Percentiles rank a stretch among this genome's conserved stretches.
Conservation (phyloP, 2,888 invertebrate species). For the Deilephila porcellus region DNA sequence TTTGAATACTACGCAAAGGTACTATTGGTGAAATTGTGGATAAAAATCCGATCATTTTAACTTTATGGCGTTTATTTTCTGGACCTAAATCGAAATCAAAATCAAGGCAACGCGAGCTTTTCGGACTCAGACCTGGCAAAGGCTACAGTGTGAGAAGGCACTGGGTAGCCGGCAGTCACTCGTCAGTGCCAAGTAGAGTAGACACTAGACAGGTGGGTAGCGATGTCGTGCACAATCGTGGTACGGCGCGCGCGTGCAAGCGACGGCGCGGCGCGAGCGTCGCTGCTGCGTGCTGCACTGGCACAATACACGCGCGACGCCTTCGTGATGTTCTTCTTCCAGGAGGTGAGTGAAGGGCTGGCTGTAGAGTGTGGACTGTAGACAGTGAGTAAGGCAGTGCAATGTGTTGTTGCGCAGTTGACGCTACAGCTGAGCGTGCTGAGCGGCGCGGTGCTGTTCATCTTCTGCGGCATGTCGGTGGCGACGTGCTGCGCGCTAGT, state of each 20-base stretch:
- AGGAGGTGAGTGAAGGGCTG: slow-evolving; percentile 31
- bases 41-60: too few relatives aligned
- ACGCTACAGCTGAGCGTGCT: slow-evolving; percentile 75
- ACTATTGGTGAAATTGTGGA: too few relatives aligned
- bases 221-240: slow-evolving; percentile 12
- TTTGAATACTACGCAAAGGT: too few relatives aligned
- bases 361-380: too few relatives aligned
- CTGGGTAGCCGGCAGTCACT: neutral
- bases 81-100: too few relatives aligned
- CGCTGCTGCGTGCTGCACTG: neutral
- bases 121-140: neutral
- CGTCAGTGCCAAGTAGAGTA: neutral
- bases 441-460: slow-evolving; percentile 87
- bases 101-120: too few relatives aligned
- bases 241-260: slow-evolving; percentile 5
- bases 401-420: slow-evolving; percentile 12
- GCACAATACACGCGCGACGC: slow-evolving; percentile 36
- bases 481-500: slow-evolving; percentile 26
- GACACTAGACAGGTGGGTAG: too few relatives aligned
- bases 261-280: neutral
- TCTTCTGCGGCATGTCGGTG: slow-evolving; percentile 83
- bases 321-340: slow-evolving; percentile 50
- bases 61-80: too few relatives aligned
- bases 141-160: neutral
- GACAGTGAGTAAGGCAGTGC: neutral